phyloP scores from a whole-genome alignment of 2,113 vertebrate species.

The Cochlearius cochlearius region DNA sequence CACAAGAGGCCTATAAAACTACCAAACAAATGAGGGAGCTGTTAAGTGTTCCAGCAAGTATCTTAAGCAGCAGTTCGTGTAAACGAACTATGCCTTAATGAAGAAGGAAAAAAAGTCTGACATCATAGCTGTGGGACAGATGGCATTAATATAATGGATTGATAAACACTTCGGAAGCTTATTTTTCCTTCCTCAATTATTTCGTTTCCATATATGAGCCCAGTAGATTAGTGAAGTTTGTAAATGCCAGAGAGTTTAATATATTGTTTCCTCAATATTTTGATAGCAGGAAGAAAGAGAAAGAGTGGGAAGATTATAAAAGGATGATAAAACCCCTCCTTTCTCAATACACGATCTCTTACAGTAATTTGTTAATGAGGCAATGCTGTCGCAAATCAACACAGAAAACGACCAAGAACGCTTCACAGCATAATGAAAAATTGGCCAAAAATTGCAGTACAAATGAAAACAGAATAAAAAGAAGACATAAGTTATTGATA shows the following conservation, averaged over 20 bases:
- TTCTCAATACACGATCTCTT: neutral
- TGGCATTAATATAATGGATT: conserved; percentile 64
- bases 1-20: conserved; percentile 75
- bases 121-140: conserved; percentile 38
- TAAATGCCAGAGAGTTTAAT: neutral
- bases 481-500: conserved; percentile 56
- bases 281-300: neutral
- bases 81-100: conserved; percentile 62
- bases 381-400: conserved; percentile 46
- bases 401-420: neutral
- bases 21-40: conserved; percentile 70
- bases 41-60: conserved; percentile 71
- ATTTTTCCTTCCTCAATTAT: conserved; percentile 28
- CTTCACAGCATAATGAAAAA: conserved; percentile 24
- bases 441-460: conserved; percentile 25
- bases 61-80: conserved; percentile 63
- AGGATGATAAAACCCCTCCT: conserved; percentile 1
- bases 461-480: conserved; percentile 45
- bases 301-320: conserved; percentile 21
- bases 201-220: conserved; percentile 1
- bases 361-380: conserved; percentile 52
- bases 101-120: conserved; percentile 46
- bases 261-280: conserved; percentile 36
- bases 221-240: neutral
- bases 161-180: conserved; percentile 56